Evolutionary conservation across 2,797 vertebrate genomes (phyloP).

Genomic region (Gymnothorax reevesii): DNA sequence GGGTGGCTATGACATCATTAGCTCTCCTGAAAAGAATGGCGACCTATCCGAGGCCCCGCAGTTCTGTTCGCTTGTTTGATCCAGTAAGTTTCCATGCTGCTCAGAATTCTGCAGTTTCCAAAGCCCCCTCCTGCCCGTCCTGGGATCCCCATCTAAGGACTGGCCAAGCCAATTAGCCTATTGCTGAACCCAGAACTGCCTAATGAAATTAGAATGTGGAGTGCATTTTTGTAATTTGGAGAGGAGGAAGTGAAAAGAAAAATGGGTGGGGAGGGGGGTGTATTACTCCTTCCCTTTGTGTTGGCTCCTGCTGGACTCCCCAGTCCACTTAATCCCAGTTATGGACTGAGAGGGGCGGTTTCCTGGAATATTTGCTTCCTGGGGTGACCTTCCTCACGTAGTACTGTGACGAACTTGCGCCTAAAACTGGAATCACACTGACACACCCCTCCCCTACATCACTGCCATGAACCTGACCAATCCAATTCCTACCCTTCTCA

Average conservation of each 20-base stretch:
- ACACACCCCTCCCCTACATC: not conserved
- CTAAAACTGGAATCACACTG: not conserved
- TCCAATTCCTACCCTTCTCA: not conserved
- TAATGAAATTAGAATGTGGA: constrained; percentile 46
- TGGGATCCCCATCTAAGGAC: not conserved
- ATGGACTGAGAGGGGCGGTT: constrained; percentile 52
- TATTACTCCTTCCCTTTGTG: constrained; percentile 36
- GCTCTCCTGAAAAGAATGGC: not conserved
- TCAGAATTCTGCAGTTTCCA: not conserved
- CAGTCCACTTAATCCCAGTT: constrained; percentile 35
- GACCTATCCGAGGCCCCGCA: not conserved
- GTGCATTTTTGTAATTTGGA: constrained; percentile 41
- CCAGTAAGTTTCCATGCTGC: constrained; percentile 70
- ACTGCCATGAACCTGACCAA: not conserved
- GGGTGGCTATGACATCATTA: not conserved
- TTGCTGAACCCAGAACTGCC: constrained; percentile 33
- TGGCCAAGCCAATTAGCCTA: constrained; percentile 51
- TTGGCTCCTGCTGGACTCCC: constrained; percentile 50
- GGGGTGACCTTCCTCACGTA: constrained; percentile 44
- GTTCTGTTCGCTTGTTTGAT: not conserved
- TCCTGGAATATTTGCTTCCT: constrained; percentile 66
- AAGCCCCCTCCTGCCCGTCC: not conserved
- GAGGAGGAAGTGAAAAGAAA: constrained; percentile 9
- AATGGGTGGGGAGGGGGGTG: not conserved
- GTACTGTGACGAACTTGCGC: not conserved